A percentile compares a stretch with the other conserved stretches of the same genome.
These are phyloP conservation scores for Tapera naevia DNA, from an alignment of 2,797 vertebrate genomes.

Conservation along the genomic window DNA sequence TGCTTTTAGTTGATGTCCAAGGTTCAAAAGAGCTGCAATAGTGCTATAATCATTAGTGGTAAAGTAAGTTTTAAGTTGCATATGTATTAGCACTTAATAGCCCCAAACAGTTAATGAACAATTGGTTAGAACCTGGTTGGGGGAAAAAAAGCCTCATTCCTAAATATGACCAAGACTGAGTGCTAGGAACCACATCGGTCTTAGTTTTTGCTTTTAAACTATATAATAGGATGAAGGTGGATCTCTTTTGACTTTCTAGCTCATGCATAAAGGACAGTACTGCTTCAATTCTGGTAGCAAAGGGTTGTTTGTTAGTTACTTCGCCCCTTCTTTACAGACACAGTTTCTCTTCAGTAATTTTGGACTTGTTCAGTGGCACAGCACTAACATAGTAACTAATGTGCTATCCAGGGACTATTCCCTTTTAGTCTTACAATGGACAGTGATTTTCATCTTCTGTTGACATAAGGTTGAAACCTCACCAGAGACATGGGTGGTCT, in stretches of 20 bases:
- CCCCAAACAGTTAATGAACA: background rate
- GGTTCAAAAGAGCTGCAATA: background rate
- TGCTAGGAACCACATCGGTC: background rate
- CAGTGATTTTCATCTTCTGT: background rate
- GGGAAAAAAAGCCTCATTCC: rapidly evolving
- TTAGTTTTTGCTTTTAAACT: background rate
- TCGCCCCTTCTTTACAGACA: background rate
- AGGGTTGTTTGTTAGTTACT: background rate
- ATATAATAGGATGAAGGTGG: background rate
- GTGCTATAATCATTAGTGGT: background rate
- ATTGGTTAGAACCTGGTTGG: background rate
- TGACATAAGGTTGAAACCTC: background rate
- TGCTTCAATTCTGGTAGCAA: background rate
- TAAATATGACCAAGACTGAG: background rate
- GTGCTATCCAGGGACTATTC: background rate
- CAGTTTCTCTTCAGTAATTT: background rate
- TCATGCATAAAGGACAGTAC: background rate
- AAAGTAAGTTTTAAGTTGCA: background rate
- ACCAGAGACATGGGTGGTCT: background rate
- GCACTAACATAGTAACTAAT: background rate
- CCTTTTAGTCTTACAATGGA: background rate
- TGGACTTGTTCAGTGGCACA: background rate
- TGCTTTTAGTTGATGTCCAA: background rate
- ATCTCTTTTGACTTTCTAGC: background rate
- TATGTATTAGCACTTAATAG: background rate